phyloP scores from a whole-genome alignment of 2,888 invertebrate species.

The Yponomeuta sedellus region DNA sequence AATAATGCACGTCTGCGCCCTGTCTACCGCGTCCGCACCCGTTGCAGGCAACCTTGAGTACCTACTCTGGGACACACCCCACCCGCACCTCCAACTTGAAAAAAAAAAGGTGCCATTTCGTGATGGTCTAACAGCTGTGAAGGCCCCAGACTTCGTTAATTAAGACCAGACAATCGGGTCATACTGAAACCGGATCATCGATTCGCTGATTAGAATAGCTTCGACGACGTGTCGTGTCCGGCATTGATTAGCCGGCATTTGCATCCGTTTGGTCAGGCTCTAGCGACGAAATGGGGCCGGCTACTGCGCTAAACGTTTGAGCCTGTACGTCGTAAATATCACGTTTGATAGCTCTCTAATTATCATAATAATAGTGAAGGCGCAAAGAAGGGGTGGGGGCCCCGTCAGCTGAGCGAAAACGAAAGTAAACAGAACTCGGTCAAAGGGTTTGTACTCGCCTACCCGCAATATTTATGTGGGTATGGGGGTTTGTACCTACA shows the following conservation, averaged over 20 bases:
- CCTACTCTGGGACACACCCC: constrained; percentile 51
- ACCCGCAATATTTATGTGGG: constrained; percentile 77
- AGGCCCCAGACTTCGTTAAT: not conserved
- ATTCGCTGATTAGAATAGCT: not conserved
- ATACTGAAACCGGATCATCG: not conserved
- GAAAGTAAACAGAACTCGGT: constrained; percentile 78
- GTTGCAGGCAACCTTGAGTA: constrained; percentile 64
- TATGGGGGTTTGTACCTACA: constrained; percentile 59
- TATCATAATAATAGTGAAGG: constrained; percentile 72
- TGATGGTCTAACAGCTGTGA: not conserved
- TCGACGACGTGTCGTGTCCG: constrained; percentile 6
- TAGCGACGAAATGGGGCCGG: not conserved
- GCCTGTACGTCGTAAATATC: constrained; percentile 8
- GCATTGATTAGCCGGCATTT: constrained; percentile 8
- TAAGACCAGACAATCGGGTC: not conserved
- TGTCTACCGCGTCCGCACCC: constrained; percentile 72
- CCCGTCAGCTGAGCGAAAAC: constrained; percentile 77
- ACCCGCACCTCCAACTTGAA: constrained; percentile 23
- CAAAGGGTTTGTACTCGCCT: constrained; percentile 77
- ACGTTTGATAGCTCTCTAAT: constrained; percentile 63
- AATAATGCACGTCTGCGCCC: constrained; percentile 77
- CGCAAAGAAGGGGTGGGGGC: constrained; percentile 57
- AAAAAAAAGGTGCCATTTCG: not conserved
- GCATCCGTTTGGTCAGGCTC: not conserved
- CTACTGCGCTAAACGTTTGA: constrained; percentile 2